These are phyloP conservation scores for Meloidogyne exigua DNA, from an alignment of 1,140 invertebrate genomes.

Conservation along the genomic window DNA sequence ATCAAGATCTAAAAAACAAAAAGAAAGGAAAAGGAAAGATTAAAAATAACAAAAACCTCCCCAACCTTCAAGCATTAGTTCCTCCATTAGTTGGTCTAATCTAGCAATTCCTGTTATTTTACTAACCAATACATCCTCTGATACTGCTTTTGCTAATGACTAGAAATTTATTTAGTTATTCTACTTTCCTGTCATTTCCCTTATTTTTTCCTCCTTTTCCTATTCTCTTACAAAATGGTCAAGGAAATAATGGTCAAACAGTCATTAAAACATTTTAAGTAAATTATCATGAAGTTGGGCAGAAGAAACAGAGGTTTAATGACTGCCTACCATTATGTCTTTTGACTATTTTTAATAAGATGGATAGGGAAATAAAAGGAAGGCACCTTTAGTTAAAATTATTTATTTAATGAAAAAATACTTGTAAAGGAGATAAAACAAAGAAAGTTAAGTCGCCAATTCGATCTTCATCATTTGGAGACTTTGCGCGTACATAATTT, in stretches of 20 bases:
- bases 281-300: no score
- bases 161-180: conserved; percentile 29
- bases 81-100: conserved; percentile 60
- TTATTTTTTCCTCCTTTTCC: no score
- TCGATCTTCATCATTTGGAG: conserved; percentile 42
- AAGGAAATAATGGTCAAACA: no score
- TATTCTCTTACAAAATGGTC: background rate
- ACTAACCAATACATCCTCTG: conserved; percentile 59
- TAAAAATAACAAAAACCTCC: background rate
- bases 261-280: no score
- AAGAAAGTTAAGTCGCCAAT: conserved; percentile 62
- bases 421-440: conserved; percentile 56
- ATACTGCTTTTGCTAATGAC: conserved; percentile 59
- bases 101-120: conserved; percentile 60
- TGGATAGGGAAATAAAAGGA: no score
- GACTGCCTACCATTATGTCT: no score
- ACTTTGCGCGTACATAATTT: conserved; percentile 43
- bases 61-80: conserved; percentile 58
- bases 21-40: background rate
- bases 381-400: no score
- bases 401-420: conserved; percentile 16
- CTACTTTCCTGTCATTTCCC: background rate
- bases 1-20: conserved; percentile 20
- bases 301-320: no score
- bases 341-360: no score